A percentile compares a stretch with the other conserved stretches of the same genome.
Evolutionary conservation across 2,797 vertebrate genomes (phyloP).

Genomic region (Yasuhikotakia modesta): DNA sequence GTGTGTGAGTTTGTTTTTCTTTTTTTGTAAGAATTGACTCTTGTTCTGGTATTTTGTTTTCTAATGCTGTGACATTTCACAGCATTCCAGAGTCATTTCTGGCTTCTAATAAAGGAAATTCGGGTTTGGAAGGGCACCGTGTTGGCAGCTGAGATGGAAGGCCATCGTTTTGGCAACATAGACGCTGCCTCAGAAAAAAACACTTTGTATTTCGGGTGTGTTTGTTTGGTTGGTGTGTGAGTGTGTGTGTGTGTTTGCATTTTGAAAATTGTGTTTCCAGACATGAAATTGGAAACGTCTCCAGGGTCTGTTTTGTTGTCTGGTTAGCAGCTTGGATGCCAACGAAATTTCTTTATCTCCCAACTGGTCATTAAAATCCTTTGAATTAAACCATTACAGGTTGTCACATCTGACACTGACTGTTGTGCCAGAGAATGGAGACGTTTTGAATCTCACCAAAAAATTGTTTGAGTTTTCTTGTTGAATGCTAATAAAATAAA

Average conservation of each 20-base stretch:
- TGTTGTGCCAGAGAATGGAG: neutral
- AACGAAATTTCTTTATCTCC: neutral
- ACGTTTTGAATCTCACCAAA: neutral
- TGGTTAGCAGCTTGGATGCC: neutral
- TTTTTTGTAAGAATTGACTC: neutral
- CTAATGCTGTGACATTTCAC: neutral
- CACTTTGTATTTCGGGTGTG: neutral
- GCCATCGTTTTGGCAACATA: neutral
- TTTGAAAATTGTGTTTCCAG: neutral
- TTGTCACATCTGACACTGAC: constrained; percentile 5
- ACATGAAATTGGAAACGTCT: neutral
- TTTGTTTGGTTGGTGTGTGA: neutral
- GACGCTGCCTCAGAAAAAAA: neutral
- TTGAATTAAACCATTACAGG: constrained; percentile 4
- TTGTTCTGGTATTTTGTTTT: neutral
- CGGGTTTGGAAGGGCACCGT: neutral
- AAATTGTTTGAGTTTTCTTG: too few relatives aligned
- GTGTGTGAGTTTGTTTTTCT: too few relatives aligned
- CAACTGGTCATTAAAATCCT: constrained; percentile 16
- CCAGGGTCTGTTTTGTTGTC: neutral
- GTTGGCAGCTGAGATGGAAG: neutral
- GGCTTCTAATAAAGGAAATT: constrained; percentile 15
- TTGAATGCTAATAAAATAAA: neutral
- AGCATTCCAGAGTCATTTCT: constrained; percentile 4
- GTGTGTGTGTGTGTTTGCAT: neutral